Base-by-base conservation (phyloP, 2,113 vertebrate genomes). In the Aplodontia rufa region DNA sequence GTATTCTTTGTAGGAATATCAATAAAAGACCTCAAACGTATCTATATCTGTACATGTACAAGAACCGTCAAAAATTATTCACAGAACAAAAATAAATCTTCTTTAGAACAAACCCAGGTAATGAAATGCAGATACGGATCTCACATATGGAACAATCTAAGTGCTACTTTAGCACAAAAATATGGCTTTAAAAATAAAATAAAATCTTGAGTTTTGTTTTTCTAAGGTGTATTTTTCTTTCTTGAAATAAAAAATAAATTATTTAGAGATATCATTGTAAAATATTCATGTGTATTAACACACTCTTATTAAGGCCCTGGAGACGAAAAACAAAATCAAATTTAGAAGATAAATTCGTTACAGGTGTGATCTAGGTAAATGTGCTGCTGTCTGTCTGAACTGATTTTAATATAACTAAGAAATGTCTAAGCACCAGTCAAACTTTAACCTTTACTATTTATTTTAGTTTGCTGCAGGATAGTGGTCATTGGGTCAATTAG, bases 21-120 rank as follows among this genome's bases (percentile, higher is more conserved):
- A 98, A 98, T 99, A 99, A 99, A 98, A 98, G 98, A 98, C 98
- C 98, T 98, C 98, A 98, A 98, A 98, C 92, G 96, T 98, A 98
- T 98, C 98, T 98, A 87, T 98, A 98, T 98, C 98, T 99, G 98
- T 99, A 98, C 98, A 99, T 98, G 98, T 98, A 98, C 98, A 98
- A 98, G 98, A 98, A 98, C 98, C 76, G 92, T 98, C 98, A 98
- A 98, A 99, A 98, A 98, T 98, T 98, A 98, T 98, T 99, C 98
- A 99, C 98, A 98, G 98, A 98, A 98, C 98, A 98, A 98, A 99
- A 99, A 99, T 99, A 98, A 99, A 99, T 99, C 98, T 98, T 99
- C 98, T 99, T 99, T 98, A 98, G 98, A 98, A 98, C 97, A 98
- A 98, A 98, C 97, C 98, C 98, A 98, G 98, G 98, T 98, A 98